A percentile compares a stretch with the other conserved stretches of the same genome.
phyloP scores from a whole-genome alignment of 1,140 invertebrate species.

The Trachymyrmex septentrionalis region DNA sequence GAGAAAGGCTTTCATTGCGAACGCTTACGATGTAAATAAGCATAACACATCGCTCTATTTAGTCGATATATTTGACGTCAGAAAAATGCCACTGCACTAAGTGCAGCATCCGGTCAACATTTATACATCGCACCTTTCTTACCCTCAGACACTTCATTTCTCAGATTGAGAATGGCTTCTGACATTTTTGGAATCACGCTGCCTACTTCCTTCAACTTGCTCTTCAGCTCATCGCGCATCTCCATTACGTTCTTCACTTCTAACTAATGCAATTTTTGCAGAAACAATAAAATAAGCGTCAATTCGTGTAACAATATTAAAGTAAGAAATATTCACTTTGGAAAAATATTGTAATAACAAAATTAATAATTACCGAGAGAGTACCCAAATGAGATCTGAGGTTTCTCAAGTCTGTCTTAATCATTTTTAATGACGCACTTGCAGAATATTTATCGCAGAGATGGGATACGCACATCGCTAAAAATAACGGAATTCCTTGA shows the following conservation, averaged over 20 bases:
- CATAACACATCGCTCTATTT: constrained; percentile 5
- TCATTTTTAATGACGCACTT: constrained; percentile 76
- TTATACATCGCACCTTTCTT: constrained; percentile 59
- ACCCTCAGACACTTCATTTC: constrained; percentile 83
- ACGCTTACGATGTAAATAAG: neutral
- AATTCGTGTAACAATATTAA: neutral
- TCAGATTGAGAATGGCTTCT: constrained; percentile 80
- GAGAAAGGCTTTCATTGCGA: constrained; percentile 31
- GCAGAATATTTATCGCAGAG: constrained; percentile 83
- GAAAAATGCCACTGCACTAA: constrained; percentile 44
- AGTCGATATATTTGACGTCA: constrained; percentile 44
- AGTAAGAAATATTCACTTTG: neutral
- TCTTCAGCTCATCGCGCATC: constrained; percentile 79
- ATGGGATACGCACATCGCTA: constrained; percentile 83
- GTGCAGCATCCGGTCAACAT: constrained; percentile 40
- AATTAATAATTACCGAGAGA: constrained; percentile 81
- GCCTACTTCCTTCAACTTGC: constrained; percentile 80
- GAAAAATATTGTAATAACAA: constrained; percentile 2
- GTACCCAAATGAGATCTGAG: constrained; percentile 78
- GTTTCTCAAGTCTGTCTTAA: constrained; percentile 81
- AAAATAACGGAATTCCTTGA: constrained; percentile 28
- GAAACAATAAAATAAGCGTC: neutral
- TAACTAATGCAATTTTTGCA: constrained; percentile 69
- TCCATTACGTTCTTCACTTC: constrained; percentile 82
- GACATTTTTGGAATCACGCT: constrained; percentile 81